Base-by-base conservation (phyloP, 2,797 vertebrate species). In the Pseudochaenichthys georgianus region DNA sequence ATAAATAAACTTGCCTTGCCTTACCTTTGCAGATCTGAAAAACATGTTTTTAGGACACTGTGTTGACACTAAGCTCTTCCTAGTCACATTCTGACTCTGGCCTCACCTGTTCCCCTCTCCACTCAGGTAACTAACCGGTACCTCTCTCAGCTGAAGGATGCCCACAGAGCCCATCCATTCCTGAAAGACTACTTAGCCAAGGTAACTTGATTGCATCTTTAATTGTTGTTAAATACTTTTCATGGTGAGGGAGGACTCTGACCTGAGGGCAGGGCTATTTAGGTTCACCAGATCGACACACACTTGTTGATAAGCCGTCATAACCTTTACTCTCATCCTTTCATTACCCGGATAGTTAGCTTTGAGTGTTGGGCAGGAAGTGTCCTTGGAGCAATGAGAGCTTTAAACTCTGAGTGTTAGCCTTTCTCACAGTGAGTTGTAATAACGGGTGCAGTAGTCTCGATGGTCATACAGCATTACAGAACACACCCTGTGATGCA, bases 71-170 rank as follows among this genome's bases (percentile, higher is more conserved):
- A 38, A 38, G 34, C 34, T 38, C 34, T 38, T 38, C 34, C 34
- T 60, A 52, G 6, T 74, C 11, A 28, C 11, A 64, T 53, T 48
- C 13, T 71, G 38, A 60, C 7, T 9, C 50, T 38, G 52, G 7
- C 13, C 3, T 78, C 8, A 23, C 73, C 17, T 45, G 1, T 84
- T 61, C 52, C 3, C 11, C 9, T 87, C 42, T 83, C 2, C 78
- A 59, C 15, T 28, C 89, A 99, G 98, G 98, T 99, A 55, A 98
- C 97, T 6, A 99, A 96, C 77, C 96, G 98, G 15, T 99, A 99
- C 79, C 89, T 99, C 74, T 98, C 97, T 0, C 98, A 99, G 87
- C 88, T 99, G 77, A 99, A 98, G 81, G 98, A 99, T 1, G 96
- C 96, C 1, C 97, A 99, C 90, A 95, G 88, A 87, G 88, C 92